Conservation (phyloP, 2,797 vertebrate species). For the Hephaestus fuliginosus region DNA sequence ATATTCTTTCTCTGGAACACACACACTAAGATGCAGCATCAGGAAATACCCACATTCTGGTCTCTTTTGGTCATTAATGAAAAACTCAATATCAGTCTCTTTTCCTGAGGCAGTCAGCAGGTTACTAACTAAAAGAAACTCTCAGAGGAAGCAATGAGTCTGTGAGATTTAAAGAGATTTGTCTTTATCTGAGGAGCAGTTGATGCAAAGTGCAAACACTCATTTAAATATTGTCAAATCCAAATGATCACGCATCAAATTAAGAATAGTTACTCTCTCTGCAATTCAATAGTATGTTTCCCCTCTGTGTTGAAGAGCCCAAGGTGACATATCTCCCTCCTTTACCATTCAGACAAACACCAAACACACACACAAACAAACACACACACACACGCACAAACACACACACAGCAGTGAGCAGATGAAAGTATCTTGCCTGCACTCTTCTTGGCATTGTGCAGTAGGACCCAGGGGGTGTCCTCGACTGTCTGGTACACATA, state of each 20-base stretch:
- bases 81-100: constrained; percentile 46
- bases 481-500: constrained; percentile 53
- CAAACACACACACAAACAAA: constrained; percentile 19
- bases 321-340: constrained; percentile 57
- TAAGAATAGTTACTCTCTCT: constrained; percentile 30
- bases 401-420: constrained; percentile 53
- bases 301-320: constrained; percentile 38
- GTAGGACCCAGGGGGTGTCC: constrained; percentile 73
- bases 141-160: constrained; percentile 45
- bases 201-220: constrained; percentile 53
- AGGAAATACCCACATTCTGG: constrained; percentile 32
- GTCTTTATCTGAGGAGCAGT: constrained; percentile 53
- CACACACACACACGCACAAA: constrained; percentile 30
- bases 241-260: constrained; percentile 54
- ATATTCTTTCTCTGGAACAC: constrained; percentile 33
- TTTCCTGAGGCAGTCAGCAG: constrained; percentile 67
- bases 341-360: constrained; percentile 33
- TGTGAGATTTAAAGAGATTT: constrained; percentile 45
- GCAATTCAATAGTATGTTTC: constrained; percentile 24
- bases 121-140: constrained; percentile 48
- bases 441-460: constrained; percentile 76
- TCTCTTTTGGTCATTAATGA: constrained; percentile 63
- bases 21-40: constrained; percentile 17
- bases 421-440: constrained; percentile 78
- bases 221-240: constrained; percentile 59